Evolutionary conservation across 2,888 invertebrate species (phyloP).

Genomic region (Chorisops tibialis): DNA sequence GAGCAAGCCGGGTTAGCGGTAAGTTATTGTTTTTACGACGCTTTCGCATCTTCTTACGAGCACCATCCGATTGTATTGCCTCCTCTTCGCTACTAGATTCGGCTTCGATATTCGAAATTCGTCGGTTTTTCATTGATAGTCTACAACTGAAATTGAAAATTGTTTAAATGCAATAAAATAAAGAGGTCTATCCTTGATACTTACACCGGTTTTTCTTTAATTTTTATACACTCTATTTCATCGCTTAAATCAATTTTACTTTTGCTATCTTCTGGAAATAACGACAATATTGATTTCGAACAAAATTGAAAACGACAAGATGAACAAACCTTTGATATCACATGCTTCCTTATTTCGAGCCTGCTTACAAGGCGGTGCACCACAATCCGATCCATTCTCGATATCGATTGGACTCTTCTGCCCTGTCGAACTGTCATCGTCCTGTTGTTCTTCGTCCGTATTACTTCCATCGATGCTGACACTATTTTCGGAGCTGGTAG

Average conservation of each 20-base stretch:
- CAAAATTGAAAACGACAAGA: not conserved
- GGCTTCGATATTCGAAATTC: constrained; percentile 43
- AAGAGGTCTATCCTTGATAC: not conserved
- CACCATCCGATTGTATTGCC: constrained; percentile 39
- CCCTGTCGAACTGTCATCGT: constrained; percentile 60
- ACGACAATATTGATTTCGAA: not conserved
- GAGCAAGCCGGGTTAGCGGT: constrained; percentile 48
- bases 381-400: constrained; percentile 52
- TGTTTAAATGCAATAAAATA: not conserved
- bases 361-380: constrained; percentile 57
- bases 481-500: constrained; percentile 73
- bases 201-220: constrained; percentile 35
- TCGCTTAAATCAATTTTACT: constrained; percentile 34
- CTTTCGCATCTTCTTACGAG: constrained; percentile 48
- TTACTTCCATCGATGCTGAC: constrained; percentile 78
- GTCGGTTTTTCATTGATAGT: constrained; percentile 44
- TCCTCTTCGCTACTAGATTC: constrained; percentile 42
- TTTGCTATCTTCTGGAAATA: constrained; percentile 25
- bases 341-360: constrained; percentile 48
- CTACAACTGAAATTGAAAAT: constrained; percentile 1
- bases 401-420: constrained; percentile 53
- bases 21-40: constrained; percentile 47
- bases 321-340: constrained; percentile 41
- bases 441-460: constrained; percentile 70
- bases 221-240: constrained; percentile 28